Conservation (phyloP, 2,888 invertebrate genomes). For the Fragum sueziense region DNA sequence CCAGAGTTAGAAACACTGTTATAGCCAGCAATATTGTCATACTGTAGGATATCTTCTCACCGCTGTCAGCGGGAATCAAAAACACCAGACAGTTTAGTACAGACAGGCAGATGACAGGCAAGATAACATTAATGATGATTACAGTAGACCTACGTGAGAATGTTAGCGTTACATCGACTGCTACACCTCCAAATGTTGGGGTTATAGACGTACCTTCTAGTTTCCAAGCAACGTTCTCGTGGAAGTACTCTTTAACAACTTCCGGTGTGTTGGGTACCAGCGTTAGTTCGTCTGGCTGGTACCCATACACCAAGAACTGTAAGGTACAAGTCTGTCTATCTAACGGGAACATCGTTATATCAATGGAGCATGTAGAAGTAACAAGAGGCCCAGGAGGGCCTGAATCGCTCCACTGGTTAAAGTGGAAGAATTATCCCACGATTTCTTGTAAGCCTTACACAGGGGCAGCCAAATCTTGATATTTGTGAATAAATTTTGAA, state of each 20-base stretch:
- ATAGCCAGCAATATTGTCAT: slow-evolving; percentile 10
- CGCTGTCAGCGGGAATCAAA: background rate
- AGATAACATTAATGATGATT: background rate
- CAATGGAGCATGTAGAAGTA: slow-evolving; percentile 6
- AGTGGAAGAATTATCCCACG: too few species aligned
- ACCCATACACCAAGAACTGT: background rate
- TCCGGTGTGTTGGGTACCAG: background rate
- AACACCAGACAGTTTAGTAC: background rate
- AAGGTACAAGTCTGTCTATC: background rate
- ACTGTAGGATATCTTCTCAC: slow-evolving; percentile 11
- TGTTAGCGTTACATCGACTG: background rate
- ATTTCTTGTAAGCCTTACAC: too few species aligned
- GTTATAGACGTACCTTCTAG: background rate
- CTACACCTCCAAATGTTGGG: background rate
- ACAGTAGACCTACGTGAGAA: background rate
- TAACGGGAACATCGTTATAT: background rate
- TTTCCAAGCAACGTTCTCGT: background rate
- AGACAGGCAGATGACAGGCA: background rate
- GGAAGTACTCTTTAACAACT: background rate
- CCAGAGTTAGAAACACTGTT: slow-evolving; percentile 9
- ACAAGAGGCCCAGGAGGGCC: too few species aligned
- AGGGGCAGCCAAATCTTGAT: too few species aligned
- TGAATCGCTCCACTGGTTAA: too few species aligned
- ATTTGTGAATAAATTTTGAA: too few species aligned
- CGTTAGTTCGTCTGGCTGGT: background rate